phyloP scores from a whole-genome alignment of 2,113 vertebrate genomes.

The Zosterops lateralis region DNA sequence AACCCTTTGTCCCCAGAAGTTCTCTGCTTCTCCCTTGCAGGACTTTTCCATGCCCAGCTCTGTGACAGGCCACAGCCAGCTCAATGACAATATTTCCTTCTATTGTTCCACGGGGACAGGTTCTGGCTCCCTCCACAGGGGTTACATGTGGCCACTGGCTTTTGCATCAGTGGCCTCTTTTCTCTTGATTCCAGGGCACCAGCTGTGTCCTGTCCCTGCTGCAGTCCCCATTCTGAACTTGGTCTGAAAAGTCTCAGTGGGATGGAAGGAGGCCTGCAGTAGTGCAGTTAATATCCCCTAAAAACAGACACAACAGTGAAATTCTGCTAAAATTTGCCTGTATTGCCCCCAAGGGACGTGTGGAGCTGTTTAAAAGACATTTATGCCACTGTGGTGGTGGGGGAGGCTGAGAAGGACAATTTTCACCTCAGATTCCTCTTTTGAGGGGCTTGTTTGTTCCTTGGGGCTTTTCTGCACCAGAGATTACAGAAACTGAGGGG shows the following conservation, averaged over 20 bases:
- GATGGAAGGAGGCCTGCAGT: not conserved
- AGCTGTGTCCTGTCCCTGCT: not conserved
- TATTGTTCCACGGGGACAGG: not conserved
- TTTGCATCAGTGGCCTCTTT: not conserved
- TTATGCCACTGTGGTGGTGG: not conserved
- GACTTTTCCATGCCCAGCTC: not conserved
- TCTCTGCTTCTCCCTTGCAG: not conserved
- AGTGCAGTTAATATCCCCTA: not conserved
- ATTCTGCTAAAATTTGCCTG: not conserved
- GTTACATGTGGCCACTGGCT: accelerated
- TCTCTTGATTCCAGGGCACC: not conserved
- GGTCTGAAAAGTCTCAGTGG: not conserved
- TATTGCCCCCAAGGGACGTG: not conserved
- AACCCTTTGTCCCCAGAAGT: not conserved
- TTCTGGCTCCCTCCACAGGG: not conserved
- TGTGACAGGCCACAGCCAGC: not conserved
- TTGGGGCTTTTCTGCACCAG: not conserved
- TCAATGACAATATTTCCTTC: not conserved
- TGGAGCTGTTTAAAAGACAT: not conserved
- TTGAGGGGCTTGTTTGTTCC: not conserved
- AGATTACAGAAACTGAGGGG: not conserved
- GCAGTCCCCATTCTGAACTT: not conserved
- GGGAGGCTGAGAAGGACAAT: not conserved
- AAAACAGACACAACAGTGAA: not conserved
- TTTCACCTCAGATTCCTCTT: not conserved